Evolutionary conservation across 2,113 vertebrate species (phyloP).

Genomic region (Cynoglossus semilaevis): DNA sequence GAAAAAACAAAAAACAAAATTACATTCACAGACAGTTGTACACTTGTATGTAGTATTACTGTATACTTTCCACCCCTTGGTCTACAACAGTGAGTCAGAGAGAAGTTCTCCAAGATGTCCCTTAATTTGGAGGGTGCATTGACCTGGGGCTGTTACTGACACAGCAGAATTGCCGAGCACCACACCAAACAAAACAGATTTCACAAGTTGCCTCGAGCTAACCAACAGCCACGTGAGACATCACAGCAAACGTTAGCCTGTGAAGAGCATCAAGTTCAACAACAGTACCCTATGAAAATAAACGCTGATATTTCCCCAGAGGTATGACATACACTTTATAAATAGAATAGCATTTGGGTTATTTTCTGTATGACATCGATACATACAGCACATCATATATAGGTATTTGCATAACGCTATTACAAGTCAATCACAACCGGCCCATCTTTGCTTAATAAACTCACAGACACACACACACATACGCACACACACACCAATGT

Average conservation of each 20-base stretch:
- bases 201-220: constrained; percentile 28
- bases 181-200: constrained; percentile 30
- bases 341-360: constrained; percentile 71
- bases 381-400: constrained; percentile 68
- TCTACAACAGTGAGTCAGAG: too few relatives aligned
- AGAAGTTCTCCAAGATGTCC: too few relatives aligned
- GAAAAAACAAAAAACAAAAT: too few relatives aligned
- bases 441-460: constrained; percentile 8
- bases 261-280: constrained; percentile 45
- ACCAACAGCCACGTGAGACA: constrained; percentile 38
- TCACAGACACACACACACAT: not conserved
- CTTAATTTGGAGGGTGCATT: too few relatives aligned
- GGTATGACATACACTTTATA: constrained; percentile 69
- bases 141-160: too few relatives aligned
- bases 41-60: too few relatives aligned
- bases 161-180: not conserved
- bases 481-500: constrained; percentile 16
- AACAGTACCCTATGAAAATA: constrained; percentile 70
- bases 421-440: constrained; percentile 32
- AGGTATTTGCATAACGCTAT: constrained; percentile 66
- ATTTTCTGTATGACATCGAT: constrained; percentile 63
- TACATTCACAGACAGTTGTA: too few relatives aligned
- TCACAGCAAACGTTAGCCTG: constrained; percentile 43
- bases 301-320: constrained; percentile 64
- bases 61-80: too few relatives aligned